Evolutionary conservation across 1,140 invertebrate species (phyloP), one percentile per base, ranked within the genome.

Genomic region (Dysdera silvatica): DNA sequence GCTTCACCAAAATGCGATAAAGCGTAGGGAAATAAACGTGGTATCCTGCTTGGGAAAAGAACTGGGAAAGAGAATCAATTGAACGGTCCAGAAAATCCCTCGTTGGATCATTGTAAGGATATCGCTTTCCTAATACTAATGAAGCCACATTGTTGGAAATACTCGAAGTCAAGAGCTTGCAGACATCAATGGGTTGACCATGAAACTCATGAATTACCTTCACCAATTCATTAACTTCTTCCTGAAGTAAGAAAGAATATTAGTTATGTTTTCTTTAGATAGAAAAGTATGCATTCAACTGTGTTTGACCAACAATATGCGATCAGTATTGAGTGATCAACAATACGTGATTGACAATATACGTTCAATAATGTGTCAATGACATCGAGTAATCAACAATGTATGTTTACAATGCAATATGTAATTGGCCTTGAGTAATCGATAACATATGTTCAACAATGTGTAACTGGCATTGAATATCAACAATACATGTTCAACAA

Each of bases 221-320:
- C 0, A 63, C 26, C 14, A 63, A 49, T 1, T 63, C 52, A 28
- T 55, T 43, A 7, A 56, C 52, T 56, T 63, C 61, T 16, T 14
- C 24, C 52, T 64, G 47, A 33, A 69, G 67, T n/a, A 69, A 29
- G 16, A 26, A n/a, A n/a, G n/a, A n/a, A n/a, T n/a, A n/a, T n/a
- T n/a, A n/a, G n/a, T n/a, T n/a, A n/a, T n/a, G n/a, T n/a, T n/a
- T n/a, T n/a, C n/a, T n/a, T n/a, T n/a, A n/a, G n/a, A n/a, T n/a
- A n/a, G n/a, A n/a, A n/a, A n/a, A n/a, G n/a, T n/a, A n/a, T n/a
- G n/a, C n/a, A n/a, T n/a, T n/a, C n/a, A n/a, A n/a, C n/a, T n/a
- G n/a, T n/a, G n/a, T n/a, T n/a, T n/a, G n/a, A n/a, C n/a, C n/a
- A n/a, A n/a, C n/a, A n/a, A n/a, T n/a, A n/a, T n/a, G n/a, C n/a